Evolutionary conservation across 2,797 vertebrate species (phyloP), one percentile per base, ranked within the genome.

Genomic region (Coreius guichenoti): DNA sequence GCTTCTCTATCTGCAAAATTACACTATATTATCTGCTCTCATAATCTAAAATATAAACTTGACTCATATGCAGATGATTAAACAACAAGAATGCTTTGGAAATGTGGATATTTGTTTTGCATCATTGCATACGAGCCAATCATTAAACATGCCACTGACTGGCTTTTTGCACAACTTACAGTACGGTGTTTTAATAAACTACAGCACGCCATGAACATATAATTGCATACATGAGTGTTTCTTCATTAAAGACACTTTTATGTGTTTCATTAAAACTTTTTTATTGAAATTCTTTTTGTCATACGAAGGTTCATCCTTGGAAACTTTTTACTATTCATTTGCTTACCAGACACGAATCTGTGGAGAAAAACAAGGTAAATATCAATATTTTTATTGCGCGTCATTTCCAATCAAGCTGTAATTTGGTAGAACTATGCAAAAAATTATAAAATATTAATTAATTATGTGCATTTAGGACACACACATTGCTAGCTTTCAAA

Each of bases 61-160:
- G 33, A 47, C 14, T 56, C 51, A 39, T 79, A 73, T 87, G 63
- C 36, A 65, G 13, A 29, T 80, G 58, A 85, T 76, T 81, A 70
- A 76, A 76, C 36, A 36, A 21, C 26, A 17, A 26, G 21, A 17
- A 76, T 5, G 17, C 17, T 36, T 81, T 84, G 21, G 16, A 87
- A 84, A 76, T 65, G 61, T 65, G 54, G n/a, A n/a, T 81, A 26
- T 79, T 84, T 65, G 29, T 58, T 81, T 84, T 78, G 67, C 45
- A 77, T 68, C 45, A 3, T 31, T 68, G 70, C 56, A 70, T 77
- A 58, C n/a, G n/a, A 75, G 73, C 43, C 76, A 16, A 33, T 82
- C 39, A 51, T 69, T 82, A 84, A 78, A 79, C n/a, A 26, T 65
- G 33, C 31, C 54, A 86, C 63, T 79, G 45, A 78, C 67, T 72